These are phyloP conservation scores for Ochlodes sylvanus DNA, from an alignment of 2,888 invertebrate genomes.

Conservation along the genomic window DNA sequence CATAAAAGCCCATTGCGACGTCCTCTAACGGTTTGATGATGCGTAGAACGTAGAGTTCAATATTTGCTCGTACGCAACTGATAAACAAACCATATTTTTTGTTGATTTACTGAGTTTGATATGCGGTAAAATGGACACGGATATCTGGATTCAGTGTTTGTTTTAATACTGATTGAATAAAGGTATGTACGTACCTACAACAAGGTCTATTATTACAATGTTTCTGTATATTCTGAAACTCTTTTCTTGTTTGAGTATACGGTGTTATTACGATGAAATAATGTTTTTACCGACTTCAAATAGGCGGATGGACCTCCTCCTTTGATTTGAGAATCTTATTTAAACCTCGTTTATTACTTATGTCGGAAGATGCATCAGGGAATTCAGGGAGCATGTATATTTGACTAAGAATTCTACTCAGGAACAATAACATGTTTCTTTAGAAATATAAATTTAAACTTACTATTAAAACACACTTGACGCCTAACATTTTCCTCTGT, in stretches of 20 bases:
- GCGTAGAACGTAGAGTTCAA: too few species aligned
- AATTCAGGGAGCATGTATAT: too few species aligned
- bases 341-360: too few species aligned
- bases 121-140: constrained; percentile 19
- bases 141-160: constrained; percentile 13
- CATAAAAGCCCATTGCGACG: too few species aligned
- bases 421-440: too few species aligned
- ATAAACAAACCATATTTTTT: constrained; percentile 29
- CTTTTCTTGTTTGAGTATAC: too few species aligned
- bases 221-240: neutral
- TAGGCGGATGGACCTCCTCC: too few species aligned
- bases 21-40: too few species aligned
- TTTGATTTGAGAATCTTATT: neutral
- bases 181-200: neutral
- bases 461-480: neutral
- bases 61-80: constrained; percentile 4
- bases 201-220: neutral
- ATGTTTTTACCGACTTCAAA: too few species aligned
- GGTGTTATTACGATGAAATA: too few species aligned
- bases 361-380: too few species aligned
- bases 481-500: neutral
- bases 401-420: too few species aligned
- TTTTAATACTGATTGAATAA: neutral
- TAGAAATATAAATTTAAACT: neutral
- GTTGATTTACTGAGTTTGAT: constrained; percentile 29